These are phyloP conservation scores for Colaptes auratus DNA, from an alignment of 2,113 vertebrate genomes.

Conservation along the genomic window DNA sequence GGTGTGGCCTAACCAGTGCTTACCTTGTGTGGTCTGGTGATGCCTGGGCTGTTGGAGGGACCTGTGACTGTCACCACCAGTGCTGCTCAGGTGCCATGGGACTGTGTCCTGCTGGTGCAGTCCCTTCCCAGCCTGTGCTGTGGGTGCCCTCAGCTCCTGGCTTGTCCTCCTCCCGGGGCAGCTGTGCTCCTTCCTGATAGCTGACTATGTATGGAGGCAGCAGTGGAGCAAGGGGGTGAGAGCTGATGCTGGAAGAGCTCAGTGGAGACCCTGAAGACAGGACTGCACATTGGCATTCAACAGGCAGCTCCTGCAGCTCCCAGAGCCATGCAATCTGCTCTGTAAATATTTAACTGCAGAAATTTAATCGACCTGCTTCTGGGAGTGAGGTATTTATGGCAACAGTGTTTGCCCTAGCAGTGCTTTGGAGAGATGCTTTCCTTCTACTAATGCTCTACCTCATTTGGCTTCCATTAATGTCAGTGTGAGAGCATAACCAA, in stretches of 20 bases:
- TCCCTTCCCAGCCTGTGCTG: neutral
- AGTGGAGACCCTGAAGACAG: neutral
- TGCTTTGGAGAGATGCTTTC: neutral
- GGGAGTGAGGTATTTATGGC: neutral
- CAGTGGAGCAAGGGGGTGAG: neutral
- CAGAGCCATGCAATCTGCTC: neutral
- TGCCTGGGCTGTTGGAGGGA: neutral
- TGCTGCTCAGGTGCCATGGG: neutral
- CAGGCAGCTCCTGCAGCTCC: neutral
- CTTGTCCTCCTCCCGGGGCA: neutral
- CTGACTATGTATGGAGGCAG: neutral
- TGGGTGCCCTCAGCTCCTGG: no score
- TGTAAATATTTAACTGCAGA: conserved; percentile 22
- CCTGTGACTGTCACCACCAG: neutral
- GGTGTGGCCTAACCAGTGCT: no score
- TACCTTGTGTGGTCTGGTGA: neutral
- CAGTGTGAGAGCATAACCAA: neutral
- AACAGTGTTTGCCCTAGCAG: neutral
- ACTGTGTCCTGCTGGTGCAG: neutral
- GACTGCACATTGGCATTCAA: neutral
- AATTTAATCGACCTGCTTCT: neutral
- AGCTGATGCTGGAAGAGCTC: neutral
- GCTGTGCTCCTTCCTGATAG: neutral
- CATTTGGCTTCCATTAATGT: neutral
- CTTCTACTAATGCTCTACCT: neutral